These are phyloP conservation scores for Caerostris extrusa DNA, from an alignment of 1,140 invertebrate genomes.

Conservation along the genomic window DNA sequence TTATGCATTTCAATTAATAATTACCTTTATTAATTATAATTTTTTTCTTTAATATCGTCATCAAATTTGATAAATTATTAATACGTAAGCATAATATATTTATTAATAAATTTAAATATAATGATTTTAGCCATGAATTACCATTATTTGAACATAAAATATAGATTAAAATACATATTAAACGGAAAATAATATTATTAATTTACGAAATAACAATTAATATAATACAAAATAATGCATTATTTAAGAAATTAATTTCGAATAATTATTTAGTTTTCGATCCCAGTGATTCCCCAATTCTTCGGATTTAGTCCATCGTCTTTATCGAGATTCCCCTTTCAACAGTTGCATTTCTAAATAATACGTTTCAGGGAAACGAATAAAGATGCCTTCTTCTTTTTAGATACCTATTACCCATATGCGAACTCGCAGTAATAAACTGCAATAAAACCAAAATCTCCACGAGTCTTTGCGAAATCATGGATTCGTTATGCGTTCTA, in stretches of 20 bases:
- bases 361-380: not conserved
- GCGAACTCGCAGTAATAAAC: slow-evolving; percentile 8
- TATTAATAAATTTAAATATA: too few species aligned
- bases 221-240: too few species aligned
- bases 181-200: too few species aligned
- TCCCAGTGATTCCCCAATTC: not conserved
- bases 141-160: too few species aligned
- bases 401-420: not conserved
- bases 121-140: too few species aligned
- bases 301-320: not conserved
- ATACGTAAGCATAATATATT: too few species aligned
- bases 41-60: too few species aligned
- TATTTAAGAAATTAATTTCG: not conserved
- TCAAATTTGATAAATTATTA: too few species aligned
- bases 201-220: too few species aligned
- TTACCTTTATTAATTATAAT: too few species aligned
- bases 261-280: not conserved
- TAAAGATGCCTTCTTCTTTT: not conserved
- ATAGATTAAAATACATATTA: too few species aligned
- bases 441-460: slow-evolving; percentile 24
- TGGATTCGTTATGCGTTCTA: slow-evolving; percentile 16
- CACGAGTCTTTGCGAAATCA: slow-evolving; percentile 7
- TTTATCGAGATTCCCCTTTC: not conserved
- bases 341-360: not conserved
- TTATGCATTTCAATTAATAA: too few species aligned